Percentiles rank a stretch among this genome's conserved stretches.
These are phyloP conservation scores for Vulpes vulpes DNA, from an alignment of 2,113 vertebrate genomes.

Conservation along the genomic window DNA sequence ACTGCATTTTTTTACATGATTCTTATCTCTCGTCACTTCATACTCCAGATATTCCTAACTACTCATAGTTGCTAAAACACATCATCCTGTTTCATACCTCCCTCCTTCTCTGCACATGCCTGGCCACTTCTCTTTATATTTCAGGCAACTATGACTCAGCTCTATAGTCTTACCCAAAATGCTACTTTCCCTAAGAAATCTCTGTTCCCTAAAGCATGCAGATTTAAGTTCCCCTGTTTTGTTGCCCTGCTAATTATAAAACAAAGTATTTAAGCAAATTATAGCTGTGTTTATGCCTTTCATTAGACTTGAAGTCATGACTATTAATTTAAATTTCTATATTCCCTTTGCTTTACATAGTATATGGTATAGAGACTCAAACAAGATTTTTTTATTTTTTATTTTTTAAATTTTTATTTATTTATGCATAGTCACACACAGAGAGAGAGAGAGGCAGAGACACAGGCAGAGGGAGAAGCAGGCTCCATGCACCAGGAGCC, in stretches of 20 bases:
- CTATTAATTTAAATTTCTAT: slow-evolving; percentile 57
- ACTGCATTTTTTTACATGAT: not conserved
- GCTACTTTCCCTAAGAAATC: not conserved
- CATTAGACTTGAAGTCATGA: not conserved
- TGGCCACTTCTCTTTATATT: not conserved
- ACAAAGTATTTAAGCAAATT: not conserved
- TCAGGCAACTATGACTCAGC: not conserved
- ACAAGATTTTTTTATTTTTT: slow-evolving; percentile 17
- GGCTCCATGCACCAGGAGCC: no score
- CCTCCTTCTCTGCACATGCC: not conserved
- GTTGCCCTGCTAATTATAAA: not conserved
- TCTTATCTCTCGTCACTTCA: not conserved
- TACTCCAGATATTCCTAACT: not conserved
- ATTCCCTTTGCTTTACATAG: not conserved
- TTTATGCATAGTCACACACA: no score
- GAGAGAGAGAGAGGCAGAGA: no score
- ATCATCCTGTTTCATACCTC: not conserved
- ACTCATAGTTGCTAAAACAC: not conserved
- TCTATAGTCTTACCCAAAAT: not conserved
- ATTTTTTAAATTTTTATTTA: no score
- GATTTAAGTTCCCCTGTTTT: not conserved
- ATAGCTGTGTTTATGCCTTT: not conserved
- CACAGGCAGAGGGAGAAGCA: no score
- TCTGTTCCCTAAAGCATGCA: not conserved
- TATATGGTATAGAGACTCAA: not conserved